Base-by-base conservation (phyloP, 2,888 invertebrate genomes). In the Hesperia comma region DNA sequence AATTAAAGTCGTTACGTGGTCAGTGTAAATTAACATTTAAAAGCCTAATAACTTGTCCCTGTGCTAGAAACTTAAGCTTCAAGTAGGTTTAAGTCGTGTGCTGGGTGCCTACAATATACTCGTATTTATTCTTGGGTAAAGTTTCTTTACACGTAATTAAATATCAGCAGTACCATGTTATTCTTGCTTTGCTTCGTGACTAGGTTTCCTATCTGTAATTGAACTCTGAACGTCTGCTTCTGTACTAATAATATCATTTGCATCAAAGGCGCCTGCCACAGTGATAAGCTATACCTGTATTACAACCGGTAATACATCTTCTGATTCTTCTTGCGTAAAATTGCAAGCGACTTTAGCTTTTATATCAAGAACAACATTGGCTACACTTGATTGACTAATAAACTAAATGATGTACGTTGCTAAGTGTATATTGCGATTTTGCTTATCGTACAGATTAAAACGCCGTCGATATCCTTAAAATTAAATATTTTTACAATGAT, bases 401-500 rank as follows among this genome's bases (percentile, higher is more conserved):
- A 53, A 37, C 53, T 53, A 14, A 37, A 17, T 49, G 10, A 10
- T 7, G 43, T 60, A 8, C 15, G 19, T 26, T 56, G 21, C 40
- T 51, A 19, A 41, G 40, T 57, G 19, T 17, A 57, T 58, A 40
- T 64, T 54, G 69, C 61, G 61, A 62, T 70, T 69, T 33, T 53
- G 37, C 49, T 49, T 73, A 75, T 73, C 70, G 10, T 53, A 58
- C 40, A 53, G 72, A 73, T 75, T 66, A 70, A 66, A 55, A 40
- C 76, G 78, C 77, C 77, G 61, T 57, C 54, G 63, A 74, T 75
- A 78, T 75, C 72, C 46, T 68, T 69, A 67, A 51, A 57, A 56
- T 66, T 14, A 72, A 73, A 79, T 80, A 72, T 70, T 77, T 77
- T 51, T 61, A 40, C 62, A 43, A 69, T 79, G 76, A 77, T 68